Conservation (phyloP, 2,113 vertebrate species). For the Craseonycteris thonglongyai region DNA sequence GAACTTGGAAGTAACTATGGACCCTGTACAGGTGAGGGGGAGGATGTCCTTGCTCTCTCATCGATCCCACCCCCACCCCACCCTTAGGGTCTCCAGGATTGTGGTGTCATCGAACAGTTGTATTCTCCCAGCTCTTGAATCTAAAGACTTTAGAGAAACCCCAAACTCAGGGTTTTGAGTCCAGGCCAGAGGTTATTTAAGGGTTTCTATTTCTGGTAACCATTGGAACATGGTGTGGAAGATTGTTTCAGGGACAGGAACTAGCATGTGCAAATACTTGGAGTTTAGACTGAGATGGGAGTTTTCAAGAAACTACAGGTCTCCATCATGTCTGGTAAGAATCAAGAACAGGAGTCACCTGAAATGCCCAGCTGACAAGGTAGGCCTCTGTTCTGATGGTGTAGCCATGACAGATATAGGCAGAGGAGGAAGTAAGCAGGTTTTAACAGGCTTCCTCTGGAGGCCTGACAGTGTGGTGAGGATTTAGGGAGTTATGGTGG, state of each 20-base stretch:
- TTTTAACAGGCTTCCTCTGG: background rate
- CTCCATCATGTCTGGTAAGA: background rate
- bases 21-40: background rate
- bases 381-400: background rate
- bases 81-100: background rate
- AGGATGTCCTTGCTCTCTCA: background rate
- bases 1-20: background rate
- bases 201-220: background rate
- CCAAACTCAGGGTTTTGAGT: background rate
- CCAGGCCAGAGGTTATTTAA: background rate
- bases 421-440: background rate
- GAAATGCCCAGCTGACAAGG: background rate
- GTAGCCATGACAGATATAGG: background rate
- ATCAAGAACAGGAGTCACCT: background rate
- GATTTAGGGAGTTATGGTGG: background rate
- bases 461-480: background rate
- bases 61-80: background rate
- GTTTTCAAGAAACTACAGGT: background rate
- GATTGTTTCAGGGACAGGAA: background rate
- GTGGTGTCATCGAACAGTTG: background rate
- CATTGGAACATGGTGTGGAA: background rate
- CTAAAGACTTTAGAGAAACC: background rate
- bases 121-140: background rate
- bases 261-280: background rate
- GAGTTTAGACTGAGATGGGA: background rate